A percentile compares a stretch with the other conserved stretches of the same genome.
phyloP scores from a whole-genome alignment of 2,888 invertebrate genomes.

The Perizoma affinitatum region DNA sequence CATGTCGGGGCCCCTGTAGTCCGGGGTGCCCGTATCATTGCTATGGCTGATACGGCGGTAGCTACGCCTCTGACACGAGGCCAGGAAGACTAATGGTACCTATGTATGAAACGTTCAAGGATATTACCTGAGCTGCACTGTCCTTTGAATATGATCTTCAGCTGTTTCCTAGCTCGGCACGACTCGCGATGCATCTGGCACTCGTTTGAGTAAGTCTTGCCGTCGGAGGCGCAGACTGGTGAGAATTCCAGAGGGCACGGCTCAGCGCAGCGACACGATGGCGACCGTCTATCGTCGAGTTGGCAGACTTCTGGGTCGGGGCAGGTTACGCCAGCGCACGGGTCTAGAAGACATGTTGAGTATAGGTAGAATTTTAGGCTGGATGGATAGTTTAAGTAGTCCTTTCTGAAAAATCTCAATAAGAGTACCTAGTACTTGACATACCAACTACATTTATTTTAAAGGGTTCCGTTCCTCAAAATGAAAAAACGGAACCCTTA shows the following conservation, averaged over 20 bases:
- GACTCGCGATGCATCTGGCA: constrained; percentile 92
- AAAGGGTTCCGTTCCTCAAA: too few species aligned
- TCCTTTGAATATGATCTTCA: constrained; percentile 91
- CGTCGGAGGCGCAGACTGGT: constrained; percentile 91
- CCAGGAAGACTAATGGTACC: too few species aligned
- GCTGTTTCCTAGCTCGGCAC: constrained; percentile 89
- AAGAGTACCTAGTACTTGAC: too few species aligned
- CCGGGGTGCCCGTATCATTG: too few species aligned
- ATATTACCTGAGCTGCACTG: constrained; percentile 90
- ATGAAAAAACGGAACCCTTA: too few species aligned
- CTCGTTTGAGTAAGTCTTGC: constrained; percentile 92
- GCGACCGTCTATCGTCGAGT: constrained; percentile 89
- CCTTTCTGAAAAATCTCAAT: too few species aligned
- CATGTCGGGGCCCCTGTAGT: too few species aligned
- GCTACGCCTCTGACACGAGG: too few species aligned
- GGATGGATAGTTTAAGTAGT: too few species aligned
- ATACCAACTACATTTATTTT: too few species aligned
- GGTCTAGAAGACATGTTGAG: constrained; percentile 83
- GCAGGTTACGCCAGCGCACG: constrained; percentile 91
- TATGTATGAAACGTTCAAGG: neutral
- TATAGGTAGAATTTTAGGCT: too few species aligned
- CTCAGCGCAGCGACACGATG: constrained; percentile 92
- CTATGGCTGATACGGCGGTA: too few species aligned
- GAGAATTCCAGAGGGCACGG: constrained; percentile 91
- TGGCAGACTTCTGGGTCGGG: constrained; percentile 93